phyloP scores from a whole-genome alignment of 2,113 vertebrate species.

The Pardalotus punctatus region DNA sequence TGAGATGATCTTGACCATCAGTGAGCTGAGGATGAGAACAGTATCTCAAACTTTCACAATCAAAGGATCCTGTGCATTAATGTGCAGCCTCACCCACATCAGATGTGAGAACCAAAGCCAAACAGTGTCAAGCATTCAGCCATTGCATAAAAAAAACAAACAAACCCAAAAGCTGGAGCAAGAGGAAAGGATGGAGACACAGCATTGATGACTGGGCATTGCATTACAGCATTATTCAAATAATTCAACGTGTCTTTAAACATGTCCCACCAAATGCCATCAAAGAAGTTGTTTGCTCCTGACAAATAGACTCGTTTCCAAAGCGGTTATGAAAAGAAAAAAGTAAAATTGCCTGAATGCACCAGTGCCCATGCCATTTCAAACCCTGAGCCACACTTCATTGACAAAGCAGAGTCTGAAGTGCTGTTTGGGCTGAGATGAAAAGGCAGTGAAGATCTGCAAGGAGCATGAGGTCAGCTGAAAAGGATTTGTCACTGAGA shows the following conservation, averaged over 20 bases:
- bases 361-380: background rate
- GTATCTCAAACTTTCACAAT: background rate
- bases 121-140: background rate
- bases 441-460: background rate
- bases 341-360: background rate
- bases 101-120: background rate
- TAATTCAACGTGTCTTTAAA: background rate
- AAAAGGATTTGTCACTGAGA: background rate
- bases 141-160: background rate
- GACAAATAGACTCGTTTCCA: background rate
- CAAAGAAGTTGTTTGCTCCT: constrained; percentile 20
- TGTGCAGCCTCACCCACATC: background rate
- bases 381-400: background rate
- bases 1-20: background rate
- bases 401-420: background rate
- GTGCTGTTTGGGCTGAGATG: background rate
- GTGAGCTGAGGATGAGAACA: background rate
- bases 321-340: background rate
- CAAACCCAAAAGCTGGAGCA: background rate
- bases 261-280: background rate
- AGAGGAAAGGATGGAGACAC: background rate
- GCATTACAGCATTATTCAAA: constrained; percentile 3
- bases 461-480: background rate
- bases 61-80: background rate
- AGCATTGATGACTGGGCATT: background rate